phyloP scores from a whole-genome alignment of 2,888 invertebrate species.

The Ypsolopha sequella region DNA sequence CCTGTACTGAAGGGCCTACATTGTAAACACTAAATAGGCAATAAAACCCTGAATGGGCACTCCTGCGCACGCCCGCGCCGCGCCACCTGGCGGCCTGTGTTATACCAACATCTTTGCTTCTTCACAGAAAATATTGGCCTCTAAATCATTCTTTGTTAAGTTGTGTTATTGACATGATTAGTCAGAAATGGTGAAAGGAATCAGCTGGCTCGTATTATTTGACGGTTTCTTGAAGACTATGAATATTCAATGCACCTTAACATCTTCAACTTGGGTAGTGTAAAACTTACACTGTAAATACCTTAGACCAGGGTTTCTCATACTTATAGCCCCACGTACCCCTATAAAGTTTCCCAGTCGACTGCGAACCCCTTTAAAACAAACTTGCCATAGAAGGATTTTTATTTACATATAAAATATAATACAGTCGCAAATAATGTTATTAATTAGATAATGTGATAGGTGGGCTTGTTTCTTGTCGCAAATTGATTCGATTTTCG shows the following conservation, averaged over 20 bases:
- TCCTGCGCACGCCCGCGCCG: slow-evolving; percentile 13
- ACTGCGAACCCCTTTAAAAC: too few relatives aligned
- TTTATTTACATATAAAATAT: too few relatives aligned
- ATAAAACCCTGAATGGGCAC: slow-evolving; percentile 23
- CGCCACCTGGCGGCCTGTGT: slow-evolving; percentile 20
- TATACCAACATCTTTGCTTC: slow-evolving; percentile 8
- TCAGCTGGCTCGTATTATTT: neutral
- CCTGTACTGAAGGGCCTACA: slow-evolving; percentile 20
- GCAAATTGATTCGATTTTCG: too few relatives aligned
- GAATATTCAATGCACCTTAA: neutral
- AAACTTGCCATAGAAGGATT: too few relatives aligned
- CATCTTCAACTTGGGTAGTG: neutral
- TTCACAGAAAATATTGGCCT: neutral
- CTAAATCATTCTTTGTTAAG: neutral
- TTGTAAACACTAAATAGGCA: slow-evolving; percentile 20
- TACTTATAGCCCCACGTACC: too few relatives aligned
- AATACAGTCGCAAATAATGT: too few relatives aligned
- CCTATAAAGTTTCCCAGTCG: too few relatives aligned
- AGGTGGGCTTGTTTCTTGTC: too few relatives aligned
- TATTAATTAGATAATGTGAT: too few relatives aligned
- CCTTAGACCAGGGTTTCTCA: too few relatives aligned
- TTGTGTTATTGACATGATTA: neutral
- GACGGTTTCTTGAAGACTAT: neutral
- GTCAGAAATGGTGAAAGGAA: too few relatives aligned
- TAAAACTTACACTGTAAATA: too few relatives aligned